phyloP scores from a whole-genome alignment of 2,888 invertebrate species.

The Lamproptera curius region DNA sequence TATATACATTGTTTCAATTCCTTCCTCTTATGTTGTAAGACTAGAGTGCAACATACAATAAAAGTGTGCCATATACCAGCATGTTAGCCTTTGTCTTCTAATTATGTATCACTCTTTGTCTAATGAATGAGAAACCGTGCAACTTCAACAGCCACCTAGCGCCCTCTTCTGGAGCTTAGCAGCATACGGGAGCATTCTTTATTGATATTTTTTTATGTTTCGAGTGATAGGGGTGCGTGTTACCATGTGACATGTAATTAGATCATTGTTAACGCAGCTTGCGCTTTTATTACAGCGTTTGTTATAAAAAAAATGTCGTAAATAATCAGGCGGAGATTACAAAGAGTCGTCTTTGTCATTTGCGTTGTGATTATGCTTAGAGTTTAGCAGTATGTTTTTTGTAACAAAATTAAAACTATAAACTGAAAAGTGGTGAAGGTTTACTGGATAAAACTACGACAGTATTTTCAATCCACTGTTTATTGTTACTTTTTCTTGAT shows the following conservation, averaged over 20 bases:
- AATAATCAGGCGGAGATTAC: too few species aligned
- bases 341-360: too few species aligned
- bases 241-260: constrained; percentile 17
- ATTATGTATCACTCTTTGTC: constrained; percentile 34
- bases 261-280: constrained; percentile 15
- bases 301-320: neutral
- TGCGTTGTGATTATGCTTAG: too few species aligned
- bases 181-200: constrained; percentile 34
- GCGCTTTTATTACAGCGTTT: neutral
- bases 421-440: too few species aligned
- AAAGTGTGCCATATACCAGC: constrained; percentile 35
- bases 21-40: too few species aligned
- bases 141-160: constrained; percentile 28
- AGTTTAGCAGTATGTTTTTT: too few species aligned
- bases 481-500: too few species aligned
- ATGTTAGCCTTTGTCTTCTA: constrained; percentile 33
- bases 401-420: too few species aligned
- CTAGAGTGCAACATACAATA: too few species aligned
- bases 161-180: constrained; percentile 30
- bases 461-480: too few species aligned
- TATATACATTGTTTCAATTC: too few species aligned
- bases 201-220: constrained; percentile 9
- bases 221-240: constrained; percentile 17
- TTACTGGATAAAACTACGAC: too few species aligned
- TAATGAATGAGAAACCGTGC: constrained; percentile 36